Conservation (phyloP, 2,888 invertebrate species). For the Acanthosoma haemorrhoidale region DNA sequence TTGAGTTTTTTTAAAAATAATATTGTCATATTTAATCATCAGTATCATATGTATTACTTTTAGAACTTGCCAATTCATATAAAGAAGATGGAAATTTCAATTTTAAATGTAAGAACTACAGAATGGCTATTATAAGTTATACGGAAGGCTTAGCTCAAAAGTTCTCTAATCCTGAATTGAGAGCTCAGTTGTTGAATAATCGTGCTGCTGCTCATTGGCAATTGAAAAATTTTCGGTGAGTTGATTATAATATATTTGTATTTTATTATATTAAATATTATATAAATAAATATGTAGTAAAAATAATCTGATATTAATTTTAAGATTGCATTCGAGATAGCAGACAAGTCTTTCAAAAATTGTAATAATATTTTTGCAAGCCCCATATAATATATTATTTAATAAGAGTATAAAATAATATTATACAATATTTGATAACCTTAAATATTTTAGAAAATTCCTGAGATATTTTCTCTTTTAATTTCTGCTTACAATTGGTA, state of each 20-base stretch:
- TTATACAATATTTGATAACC: no score
- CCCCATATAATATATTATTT: no score
- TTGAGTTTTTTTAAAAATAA: background rate
- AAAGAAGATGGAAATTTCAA: conserved; percentile 96
- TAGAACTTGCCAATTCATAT: conserved; percentile 78
- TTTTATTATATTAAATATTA: background rate
- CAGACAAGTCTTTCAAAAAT: no score
- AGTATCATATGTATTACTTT: conserved; percentile 29
- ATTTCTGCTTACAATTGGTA: no score
- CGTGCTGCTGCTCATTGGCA: conserved; percentile 84
- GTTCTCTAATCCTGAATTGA: conserved; percentile 63
- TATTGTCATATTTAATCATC: background rate
- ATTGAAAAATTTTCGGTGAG: conserved; percentile 68
- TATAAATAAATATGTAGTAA: background rate
- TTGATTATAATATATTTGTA: background rate
- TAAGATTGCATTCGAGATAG: no score
- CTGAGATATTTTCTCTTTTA: no score
- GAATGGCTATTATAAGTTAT: conserved; percentile 79
- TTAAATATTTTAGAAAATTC: no score
- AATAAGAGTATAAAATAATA: no score
- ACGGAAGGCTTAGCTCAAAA: conserved; percentile 81
- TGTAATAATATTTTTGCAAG: no score
- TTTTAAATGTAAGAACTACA: conserved; percentile 89
- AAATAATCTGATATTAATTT: background rate
- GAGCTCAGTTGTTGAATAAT: conserved; percentile 83